These are phyloP conservation scores for Neosilurus mollespiculum DNA, from an alignment of 2,797 vertebrate genomes.

Conservation along the genomic window DNA sequence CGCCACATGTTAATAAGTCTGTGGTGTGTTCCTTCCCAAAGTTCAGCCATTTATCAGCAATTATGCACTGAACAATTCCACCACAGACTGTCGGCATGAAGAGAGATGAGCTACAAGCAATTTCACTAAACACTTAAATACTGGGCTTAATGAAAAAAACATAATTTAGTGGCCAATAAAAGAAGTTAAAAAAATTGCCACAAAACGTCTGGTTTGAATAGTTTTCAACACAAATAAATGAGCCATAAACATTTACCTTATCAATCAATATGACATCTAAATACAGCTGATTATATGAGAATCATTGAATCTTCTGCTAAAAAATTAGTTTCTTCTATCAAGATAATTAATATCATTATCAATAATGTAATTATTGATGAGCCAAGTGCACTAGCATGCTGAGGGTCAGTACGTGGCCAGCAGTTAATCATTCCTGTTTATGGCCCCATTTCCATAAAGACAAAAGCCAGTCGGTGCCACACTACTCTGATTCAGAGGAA, in stretches of 20 bases:
- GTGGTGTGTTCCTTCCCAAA: conserved; percentile 42
- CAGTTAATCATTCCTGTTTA: conserved; percentile 52
- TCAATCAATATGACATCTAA: neutral
- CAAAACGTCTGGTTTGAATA: neutral
- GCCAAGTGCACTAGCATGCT: conserved; percentile 32
- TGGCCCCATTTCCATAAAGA: conserved; percentile 43
- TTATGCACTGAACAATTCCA: conserved; percentile 53
- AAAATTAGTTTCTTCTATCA: conserved; percentile 24
- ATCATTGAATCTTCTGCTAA: conserved; percentile 36
- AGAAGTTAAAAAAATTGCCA: neutral
- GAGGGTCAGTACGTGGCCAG: conserved; percentile 52
- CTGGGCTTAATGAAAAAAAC: conserved; percentile 33
- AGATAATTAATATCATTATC: conserved; percentile 47
- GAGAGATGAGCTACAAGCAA: conserved; percentile 48
- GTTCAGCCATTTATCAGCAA: conserved; percentile 53
- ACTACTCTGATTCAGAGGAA: conserved; percentile 32
- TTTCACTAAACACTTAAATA: conserved; percentile 55
- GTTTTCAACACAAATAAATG: neutral
- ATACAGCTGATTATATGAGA: conserved; percentile 15
- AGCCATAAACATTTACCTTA: neutral
- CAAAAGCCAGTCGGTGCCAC: conserved; percentile 36
- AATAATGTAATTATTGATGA: conserved; percentile 46
- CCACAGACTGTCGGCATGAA: conserved; percentile 49
- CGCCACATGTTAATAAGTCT: conserved; percentile 55
- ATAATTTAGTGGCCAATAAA: conserved; percentile 15